Evolutionary conservation across 2,113 vertebrate species (phyloP), one percentile per base, ranked within the genome.

Genomic region (Formicarius rufipectus): DNA sequence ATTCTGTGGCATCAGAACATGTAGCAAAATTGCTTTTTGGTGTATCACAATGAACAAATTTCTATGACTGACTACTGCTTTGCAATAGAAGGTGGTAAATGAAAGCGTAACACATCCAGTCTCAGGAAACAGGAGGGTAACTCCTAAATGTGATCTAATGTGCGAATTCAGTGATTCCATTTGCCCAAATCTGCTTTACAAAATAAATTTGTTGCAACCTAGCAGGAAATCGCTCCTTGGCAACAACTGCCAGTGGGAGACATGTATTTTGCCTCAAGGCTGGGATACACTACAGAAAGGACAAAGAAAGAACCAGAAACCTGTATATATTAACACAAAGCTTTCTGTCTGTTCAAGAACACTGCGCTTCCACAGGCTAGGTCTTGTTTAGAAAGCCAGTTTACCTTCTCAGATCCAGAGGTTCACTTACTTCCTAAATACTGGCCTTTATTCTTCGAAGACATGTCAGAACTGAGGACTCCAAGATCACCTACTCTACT

Each of bases 401-500:
- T 60, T 60, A 84, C 58, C 56, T 64, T 49, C 56, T 86, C 4
- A 3, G 45, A 90, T 64, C 64, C 95, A 95, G 86, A 83, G 68
- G 86, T 87, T 84, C 39, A 7, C 56, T 59, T 28, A 52, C 72
- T 78, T 86, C 42, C 67, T 66, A 67, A 69, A 40, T 69, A 71
- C 0, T 37, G 55, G 80, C 35, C 58, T 78, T 88, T 83, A 49
- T 81, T 68, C 83, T 77, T 66, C 45, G 19, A 78, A 78, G 79
- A 85, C 78, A 52, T 8, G 68, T 92, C 93, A 96, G 89, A 73
- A 79, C 55, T 24, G 76, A 94, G 47, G 89, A 64, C 81, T 92
- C 80, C 81, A 85, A 83, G 56, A 84, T 72, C n/a, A 40, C 78
- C 93, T 93, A 73, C 91, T 96, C 92, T 94, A 60, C 72, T 92